A percentile compares a stretch with the other conserved stretches of the same genome.
These are phyloP conservation scores for Agapornis canus DNA, from an alignment of 2,797 vertebrate species.

Conservation along the genomic window DNA sequence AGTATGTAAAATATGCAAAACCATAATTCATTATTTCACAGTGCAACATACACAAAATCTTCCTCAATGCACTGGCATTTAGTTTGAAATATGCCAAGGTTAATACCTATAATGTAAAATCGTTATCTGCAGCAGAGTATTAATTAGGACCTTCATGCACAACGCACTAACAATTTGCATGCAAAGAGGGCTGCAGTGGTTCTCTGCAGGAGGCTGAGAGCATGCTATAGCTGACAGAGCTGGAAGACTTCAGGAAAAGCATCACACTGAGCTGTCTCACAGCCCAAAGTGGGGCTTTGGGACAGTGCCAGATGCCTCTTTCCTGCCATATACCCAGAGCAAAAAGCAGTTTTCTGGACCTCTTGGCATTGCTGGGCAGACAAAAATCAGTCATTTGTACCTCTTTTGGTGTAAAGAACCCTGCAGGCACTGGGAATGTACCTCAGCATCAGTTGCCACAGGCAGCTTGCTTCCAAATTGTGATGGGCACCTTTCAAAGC, in stretches of 20 bases:
- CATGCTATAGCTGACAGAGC: neutral
- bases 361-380: neutral
- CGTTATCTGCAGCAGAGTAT: conserved; percentile 54
- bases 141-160: conserved; percentile 62
- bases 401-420: neutral
- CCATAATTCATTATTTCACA: neutral
- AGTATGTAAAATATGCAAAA: conserved; percentile 14
- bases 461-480: neutral
- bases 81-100: conserved; percentile 51
- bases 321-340: accelerated
- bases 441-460: neutral
- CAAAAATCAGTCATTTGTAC: neutral
- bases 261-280: neutral
- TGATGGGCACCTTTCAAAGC: neutral
- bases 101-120: conserved; percentile 62
- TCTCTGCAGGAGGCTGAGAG: neutral
- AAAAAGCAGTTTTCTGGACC: neutral
- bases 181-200: neutral
- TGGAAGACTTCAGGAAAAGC: neutral
- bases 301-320: neutral
- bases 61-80: neutral
- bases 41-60: neutral
- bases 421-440: neutral
- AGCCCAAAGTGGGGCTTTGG: neutral
- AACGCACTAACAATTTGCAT: conserved; percentile 59